Evolutionary conservation across 2,888 invertebrate species (phyloP), one percentile per base, ranked within the genome.

Genomic region (Lacanobia oleracea): DNA sequence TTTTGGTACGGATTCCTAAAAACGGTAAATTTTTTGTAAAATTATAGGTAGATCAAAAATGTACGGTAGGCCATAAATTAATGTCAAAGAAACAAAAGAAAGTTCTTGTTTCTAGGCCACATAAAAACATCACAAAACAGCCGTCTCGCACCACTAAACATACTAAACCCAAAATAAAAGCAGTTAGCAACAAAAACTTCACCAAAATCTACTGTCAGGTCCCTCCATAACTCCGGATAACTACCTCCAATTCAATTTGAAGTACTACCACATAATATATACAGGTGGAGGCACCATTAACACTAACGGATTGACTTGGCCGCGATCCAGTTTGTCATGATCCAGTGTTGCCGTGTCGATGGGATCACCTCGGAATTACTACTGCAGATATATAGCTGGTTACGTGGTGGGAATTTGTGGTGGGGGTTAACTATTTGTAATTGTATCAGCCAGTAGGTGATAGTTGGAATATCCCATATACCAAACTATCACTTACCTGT

Each of bases 281-380:
- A 81, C 76, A 81, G 77, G 64, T 81, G 50, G 54, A 40, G 51
- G 18, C 0, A 10, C 74, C 65, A 69, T 82, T 80, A 78, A 67
- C 27, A 60, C 51, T 73, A 62, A 81, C 73, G 70, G 72, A 78
- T 75, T 66, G 82, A 75, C 75, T 81, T 83, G 82, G 84, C 82
- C 48, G 6, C 21, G 23, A 21, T 78, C 82, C 82, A 83, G 77
- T 72, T 73, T 68, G 84, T 75, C 78, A 81, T 82, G 78, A 82
- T 77, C 81, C 83, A 61, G 57, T 65, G 72, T 75, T 77, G 70
- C 74, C 66, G 54, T 67, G 83, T 80, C 69, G 72, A 70, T 80
- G 45, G 65, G 53, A 82, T 77, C 73, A 81, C 62, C 65, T 61
- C 21, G 54, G 73, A 68, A 69, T 73, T 62, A 78, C 79, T 67